Base-by-base conservation (phyloP, 1,140 invertebrate genomes). In the Solen grandis region DNA sequence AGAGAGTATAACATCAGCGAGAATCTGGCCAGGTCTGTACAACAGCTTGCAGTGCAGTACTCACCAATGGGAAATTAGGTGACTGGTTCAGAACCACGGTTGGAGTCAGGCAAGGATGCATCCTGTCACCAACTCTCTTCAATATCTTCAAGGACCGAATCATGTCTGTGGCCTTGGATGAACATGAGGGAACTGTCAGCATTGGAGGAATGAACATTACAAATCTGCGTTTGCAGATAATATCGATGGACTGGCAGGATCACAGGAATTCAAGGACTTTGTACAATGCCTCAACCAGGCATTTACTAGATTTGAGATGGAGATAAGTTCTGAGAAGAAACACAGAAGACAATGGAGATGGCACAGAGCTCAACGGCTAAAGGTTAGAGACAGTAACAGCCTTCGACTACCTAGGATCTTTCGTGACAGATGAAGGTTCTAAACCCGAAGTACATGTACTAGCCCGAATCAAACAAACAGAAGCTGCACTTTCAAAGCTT, bases 31-130 rank as follows among this genome's bases (percentile, higher is more conserved):
- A 0, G 31, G 2, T 46, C 35, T 54, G 63, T 68, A 60, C 25
- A 81, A n/a, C 36, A 31, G 55, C 76, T 19, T 63, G 35, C 27
- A 75, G 70, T 70, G 69, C 77, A 75, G 82, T 84, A 38, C 69
- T 60, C 72, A n/a, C 69, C 52, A 81, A 69, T 63, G 50, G 46
- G 14, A 25, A 38, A 59, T 68, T 75, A 31, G 77, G 62, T 22
- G 46, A 74, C 35, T 84, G 68, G 60, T 84, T 84, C 62, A 16
- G 70, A 55, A 75, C 82, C 27, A 81, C 55, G 55, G 70, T 75
- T 57, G 69, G 82, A 76, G 82, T 84, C 29, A 79, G 72, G 68
- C 82, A 81, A 84, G 70, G 63, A 66, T 84, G 78, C 55, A 33
- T 84, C 54, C 77, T 81, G 41, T 84, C 82, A 13, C 82, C 62